phyloP scores from a whole-genome alignment of 1,140 invertebrate species.

The Condylostylus longicornis region DNA sequence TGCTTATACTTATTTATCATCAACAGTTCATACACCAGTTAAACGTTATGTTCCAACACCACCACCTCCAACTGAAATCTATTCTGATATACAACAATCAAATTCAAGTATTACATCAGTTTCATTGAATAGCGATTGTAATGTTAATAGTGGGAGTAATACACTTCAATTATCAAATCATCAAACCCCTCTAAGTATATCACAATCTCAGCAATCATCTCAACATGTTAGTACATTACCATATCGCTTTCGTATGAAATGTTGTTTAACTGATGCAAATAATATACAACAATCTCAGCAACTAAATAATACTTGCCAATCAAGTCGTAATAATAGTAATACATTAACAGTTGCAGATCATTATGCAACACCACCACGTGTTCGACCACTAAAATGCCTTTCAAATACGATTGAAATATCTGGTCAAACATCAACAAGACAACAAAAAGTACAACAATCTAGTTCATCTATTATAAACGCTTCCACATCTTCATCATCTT shows the following conservation, averaged over 20 bases:
- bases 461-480: neutral
- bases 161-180: neutral
- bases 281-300: constrained; percentile 3
- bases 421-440: too few species aligned
- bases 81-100: constrained; percentile 4
- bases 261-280: constrained; percentile 16
- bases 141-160: neutral
- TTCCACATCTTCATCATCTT: neutral
- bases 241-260: constrained; percentile 20
- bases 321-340: neutral
- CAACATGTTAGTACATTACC: constrained; percentile 19
- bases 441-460: too few species aligned
- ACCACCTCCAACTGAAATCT: constrained; percentile 20
- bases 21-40: constrained; percentile 29
- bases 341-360: constrained; percentile 3
- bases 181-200: constrained; percentile 1
- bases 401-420: neutral
- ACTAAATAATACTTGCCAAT: neutral
- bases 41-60: constrained; percentile 30
- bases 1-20: constrained; percentile 21
- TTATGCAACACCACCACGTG: constrained; percentile 8
- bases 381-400: neutral
- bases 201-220: neutral
- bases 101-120: neutral
- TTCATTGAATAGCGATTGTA: neutral